Conservation (phyloP, 2,888 invertebrate species). For the Colletes collaris region DNA sequence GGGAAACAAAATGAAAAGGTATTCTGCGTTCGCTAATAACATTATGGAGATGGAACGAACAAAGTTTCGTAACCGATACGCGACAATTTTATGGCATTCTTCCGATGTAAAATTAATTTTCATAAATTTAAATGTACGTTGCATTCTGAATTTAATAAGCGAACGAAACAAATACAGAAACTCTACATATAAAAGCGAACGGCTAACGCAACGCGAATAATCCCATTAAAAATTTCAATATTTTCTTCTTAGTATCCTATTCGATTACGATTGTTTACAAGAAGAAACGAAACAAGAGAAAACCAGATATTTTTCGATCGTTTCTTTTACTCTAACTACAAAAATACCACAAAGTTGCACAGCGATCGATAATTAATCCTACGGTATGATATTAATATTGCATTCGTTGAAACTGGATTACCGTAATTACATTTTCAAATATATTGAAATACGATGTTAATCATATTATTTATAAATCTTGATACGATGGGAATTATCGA, state of each 20-base stretch:
- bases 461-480: constrained; percentile 3
- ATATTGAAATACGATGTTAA: constrained; percentile 13
- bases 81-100: background rate
- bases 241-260: too few species aligned
- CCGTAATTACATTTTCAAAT: background rate
- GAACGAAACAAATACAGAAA: too few species aligned
- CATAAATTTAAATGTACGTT: constrained; percentile 1
- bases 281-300: too few species aligned
- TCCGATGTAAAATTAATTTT: constrained; percentile 1
- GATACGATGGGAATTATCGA: background rate
- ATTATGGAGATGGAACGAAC: constrained; percentile 4
- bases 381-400: background rate
- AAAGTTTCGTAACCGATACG: background rate
- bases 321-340: too few species aligned
- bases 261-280: too few species aligned
- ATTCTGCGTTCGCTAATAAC: background rate
- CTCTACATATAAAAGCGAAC: too few species aligned
- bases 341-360: too few species aligned
- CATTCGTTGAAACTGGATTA: background rate
- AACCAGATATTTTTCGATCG: too few species aligned
- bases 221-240: too few species aligned
- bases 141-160: too few species aligned
- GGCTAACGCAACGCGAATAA: too few species aligned
- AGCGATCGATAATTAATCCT: too few species aligned
- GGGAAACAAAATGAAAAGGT: background rate